Evolutionary conservation across 53 echinoderm and acorn worm genomes (phyloP), one percentile per base, ranked within the genome.

Genomic region (Mesocentrotus franciscanus): DNA sequence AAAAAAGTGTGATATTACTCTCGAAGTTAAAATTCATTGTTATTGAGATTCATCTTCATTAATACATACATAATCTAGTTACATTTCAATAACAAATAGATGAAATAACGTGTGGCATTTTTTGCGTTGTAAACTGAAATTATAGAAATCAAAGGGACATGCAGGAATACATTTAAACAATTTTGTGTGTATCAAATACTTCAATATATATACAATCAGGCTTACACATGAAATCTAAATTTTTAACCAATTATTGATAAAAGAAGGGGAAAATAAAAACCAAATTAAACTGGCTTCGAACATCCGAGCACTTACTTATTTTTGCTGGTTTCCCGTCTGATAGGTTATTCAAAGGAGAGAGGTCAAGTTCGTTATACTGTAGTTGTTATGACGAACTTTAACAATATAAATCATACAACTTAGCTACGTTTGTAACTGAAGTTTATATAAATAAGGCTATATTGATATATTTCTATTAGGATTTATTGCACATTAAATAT

Each of bases 311-410:
- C 93, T 93, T 93, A 93, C 93, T 93, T 93, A 81, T 76, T 61
- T 93, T 93, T 76, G 79, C 83, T 24, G 93, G 26, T 81, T 93
- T 93, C 11, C 93, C 93, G 36, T 93, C 93, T 93, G 81, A 61
- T 36, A n/a, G 33, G 20, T 59, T 55, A 18, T 92, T 58, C 24
- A 58, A 91, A 68, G 35, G 64, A 66, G 64, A 91, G 20, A 55
- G 10, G 9, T 59, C 61, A 60, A 60, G 18, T 84, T 84, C 2
- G 42, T 84, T 42, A 84, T 66, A 1, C 16, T 66, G 66, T 3
- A 66, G 22, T 49, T 49, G 49, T 7, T 49, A 49, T 49, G 49
- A 49, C 81, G 36, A 16, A 36, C 13, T 13, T 81, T 39, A 18
- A 39, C 8, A 11, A 8, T 10, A 9, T 72, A 72, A 72, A 33